Evolutionary conservation across 2,797 vertebrate genomes (phyloP), one percentile per base, ranked within the genome.

Genomic region (Crypturellus tataupa): DNA sequence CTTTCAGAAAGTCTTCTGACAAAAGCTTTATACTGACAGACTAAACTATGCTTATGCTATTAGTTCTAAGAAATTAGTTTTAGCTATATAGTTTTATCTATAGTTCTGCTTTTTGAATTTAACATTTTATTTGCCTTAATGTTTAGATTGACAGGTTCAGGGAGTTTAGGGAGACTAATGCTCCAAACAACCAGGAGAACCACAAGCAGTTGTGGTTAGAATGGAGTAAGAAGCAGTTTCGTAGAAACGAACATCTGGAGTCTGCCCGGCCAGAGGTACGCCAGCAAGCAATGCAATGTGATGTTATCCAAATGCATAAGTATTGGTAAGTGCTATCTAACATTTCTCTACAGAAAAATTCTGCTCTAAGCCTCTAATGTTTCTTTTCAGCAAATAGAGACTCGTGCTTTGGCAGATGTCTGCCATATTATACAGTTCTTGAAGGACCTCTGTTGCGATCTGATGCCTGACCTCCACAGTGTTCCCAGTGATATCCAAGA

Each of bases 371-470:
- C 55, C 47, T 12, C 39, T 80, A 35, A 40, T 6, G 25, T 23
- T 69, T 56, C 9, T 46, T 79, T 75, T 67, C 69, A 98, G 97
- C 94, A 97, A 70, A 79, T 98, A 90, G 98, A 98, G 80, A 95
- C 96, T 71, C 95, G 77, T 7, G 92, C 95, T 31, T 97, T 98
- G 67, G 93, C 96, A 53, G 98, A 98, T 98, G 95, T 98, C 17
- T 97, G 85, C 11, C 21, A 44, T 18, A 29, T 80, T 69, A 80
- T 29, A 11, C 46, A 60, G 11, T 85, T 87, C 29, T 53, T 94
- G 33, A 72, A 77, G 29, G 33, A 80, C 15, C 77, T 47, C 24
- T 90, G 33, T 51, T 46, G 81, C 58, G 39, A 12, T 19, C 39
- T 90, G 12, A 37, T 69, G 17, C 42, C 64, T 69, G 46, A n/a